Conservation (phyloP, 2,113 vertebrate genomes). For the Willisornis vidua region DNA sequence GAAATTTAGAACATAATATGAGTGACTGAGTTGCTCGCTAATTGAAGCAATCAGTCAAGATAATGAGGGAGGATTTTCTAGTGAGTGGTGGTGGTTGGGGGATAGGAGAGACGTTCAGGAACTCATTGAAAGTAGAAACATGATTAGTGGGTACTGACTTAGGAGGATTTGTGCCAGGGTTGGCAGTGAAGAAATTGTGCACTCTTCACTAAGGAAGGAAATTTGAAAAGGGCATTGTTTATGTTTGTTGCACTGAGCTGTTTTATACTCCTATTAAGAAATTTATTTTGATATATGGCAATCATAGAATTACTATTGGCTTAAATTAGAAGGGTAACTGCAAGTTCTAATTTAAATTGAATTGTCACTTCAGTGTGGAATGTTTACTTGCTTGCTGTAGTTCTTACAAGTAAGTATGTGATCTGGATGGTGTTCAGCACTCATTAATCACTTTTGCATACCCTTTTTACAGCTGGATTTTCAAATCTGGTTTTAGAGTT, state of each 20-base stretch:
- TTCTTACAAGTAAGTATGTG: slow-evolving; percentile 19
- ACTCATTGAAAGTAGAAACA: slow-evolving; percentile 7
- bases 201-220: not conserved
- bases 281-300: not conserved
- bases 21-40: slow-evolving; percentile 35
- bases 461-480: slow-evolving; percentile 70
- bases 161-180: not conserved
- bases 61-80: slow-evolving; percentile 58
- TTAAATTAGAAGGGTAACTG: slow-evolving; percentile 18
- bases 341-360: slow-evolving; percentile 51
- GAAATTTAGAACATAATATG: slow-evolving; percentile 9
- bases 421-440: slow-evolving; percentile 50
- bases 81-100: not conserved
- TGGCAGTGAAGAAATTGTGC: not conserved
- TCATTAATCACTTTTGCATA: slow-evolving; percentile 69
- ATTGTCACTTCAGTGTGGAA: slow-evolving; percentile 20
- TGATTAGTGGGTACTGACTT: not conserved
- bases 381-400: slow-evolving; percentile 21
- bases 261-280: not conserved
- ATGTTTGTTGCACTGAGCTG: not conserved
- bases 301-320: not conserved
- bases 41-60: slow-evolving; percentile 66
- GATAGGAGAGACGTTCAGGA: not conserved
- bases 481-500: slow-evolving; percentile 72
- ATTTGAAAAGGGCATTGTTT: slow-evolving; percentile 20